Conservation (phyloP, 1,140 invertebrate genomes). For the Cydia splendana region DNA sequence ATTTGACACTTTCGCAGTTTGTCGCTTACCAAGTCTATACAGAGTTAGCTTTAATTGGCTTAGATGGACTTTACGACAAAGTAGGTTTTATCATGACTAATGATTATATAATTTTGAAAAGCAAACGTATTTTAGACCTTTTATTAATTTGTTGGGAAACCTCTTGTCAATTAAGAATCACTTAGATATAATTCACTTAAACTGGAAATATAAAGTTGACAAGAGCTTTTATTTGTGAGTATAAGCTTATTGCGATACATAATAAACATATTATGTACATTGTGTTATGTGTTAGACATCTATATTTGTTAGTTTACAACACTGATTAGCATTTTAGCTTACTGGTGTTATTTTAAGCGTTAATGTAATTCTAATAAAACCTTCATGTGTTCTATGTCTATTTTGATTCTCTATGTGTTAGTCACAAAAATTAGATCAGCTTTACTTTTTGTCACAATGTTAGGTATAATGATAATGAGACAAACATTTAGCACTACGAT, state of each 20-base stretch:
- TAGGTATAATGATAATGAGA: too few relatives aligned
- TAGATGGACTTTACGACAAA: not conserved
- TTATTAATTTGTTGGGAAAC: not conserved
- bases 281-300: constrained; percentile 26
- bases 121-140: constrained; percentile 7
- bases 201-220: not conserved
- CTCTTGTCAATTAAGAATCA: not conserved
- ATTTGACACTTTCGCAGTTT: too few relatives aligned
- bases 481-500: too few relatives aligned
- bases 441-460: too few relatives aligned
- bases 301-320: constrained; percentile 20
- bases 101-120: not conserved
- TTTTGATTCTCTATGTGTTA: constrained; percentile 10
- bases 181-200: not conserved
- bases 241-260: constrained; percentile 19
- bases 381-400: constrained; percentile 22
- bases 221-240: constrained; percentile 3
- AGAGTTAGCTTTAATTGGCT: not conserved
- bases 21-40: too few relatives aligned
- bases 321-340: constrained; percentile 22
- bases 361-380: constrained; percentile 27
- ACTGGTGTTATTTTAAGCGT: constrained; percentile 29
- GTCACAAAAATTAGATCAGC: not conserved
- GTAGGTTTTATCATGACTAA: not conserved
- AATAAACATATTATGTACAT: constrained; percentile 21